Evolutionary conservation across 2,113 vertebrate species (phyloP).

Genomic region (Mesitornis unicolor): DNA sequence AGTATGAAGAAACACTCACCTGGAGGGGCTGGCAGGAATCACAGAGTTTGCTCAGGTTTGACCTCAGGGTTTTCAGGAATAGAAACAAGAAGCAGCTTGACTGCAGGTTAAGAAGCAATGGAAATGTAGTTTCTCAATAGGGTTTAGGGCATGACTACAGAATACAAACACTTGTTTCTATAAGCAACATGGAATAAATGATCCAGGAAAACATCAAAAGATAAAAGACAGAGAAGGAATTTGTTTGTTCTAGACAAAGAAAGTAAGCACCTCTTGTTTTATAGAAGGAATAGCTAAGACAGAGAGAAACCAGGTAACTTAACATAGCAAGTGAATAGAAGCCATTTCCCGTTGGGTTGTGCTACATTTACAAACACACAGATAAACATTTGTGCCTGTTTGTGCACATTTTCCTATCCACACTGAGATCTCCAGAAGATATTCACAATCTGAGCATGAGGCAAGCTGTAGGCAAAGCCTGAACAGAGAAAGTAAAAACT

Average conservation of each 20-base stretch:
- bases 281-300: background rate
- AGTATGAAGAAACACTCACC: background rate
- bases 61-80: background rate
- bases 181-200: background rate
- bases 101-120: background rate
- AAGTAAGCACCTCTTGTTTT: background rate
- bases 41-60: background rate
- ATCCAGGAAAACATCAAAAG: background rate
- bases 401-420: background rate
- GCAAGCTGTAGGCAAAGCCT: background rate
- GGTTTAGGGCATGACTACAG: background rate
- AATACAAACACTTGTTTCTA: background rate
- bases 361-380: background rate
- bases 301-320: background rate
- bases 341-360: fast-evolving
- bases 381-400: background rate
- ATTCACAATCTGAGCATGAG: background rate
- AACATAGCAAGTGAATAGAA: background rate
- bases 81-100: background rate
- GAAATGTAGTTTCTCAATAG: background rate
- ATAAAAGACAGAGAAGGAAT: background rate
- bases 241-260: background rate
- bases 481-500: background rate
- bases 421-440: background rate
- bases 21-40: background rate